Percentiles rank a stretch among this genome's conserved stretches.
phyloP scores from a whole-genome alignment of 2,113 vertebrate species.

The Oryzias celebensis region DNA sequence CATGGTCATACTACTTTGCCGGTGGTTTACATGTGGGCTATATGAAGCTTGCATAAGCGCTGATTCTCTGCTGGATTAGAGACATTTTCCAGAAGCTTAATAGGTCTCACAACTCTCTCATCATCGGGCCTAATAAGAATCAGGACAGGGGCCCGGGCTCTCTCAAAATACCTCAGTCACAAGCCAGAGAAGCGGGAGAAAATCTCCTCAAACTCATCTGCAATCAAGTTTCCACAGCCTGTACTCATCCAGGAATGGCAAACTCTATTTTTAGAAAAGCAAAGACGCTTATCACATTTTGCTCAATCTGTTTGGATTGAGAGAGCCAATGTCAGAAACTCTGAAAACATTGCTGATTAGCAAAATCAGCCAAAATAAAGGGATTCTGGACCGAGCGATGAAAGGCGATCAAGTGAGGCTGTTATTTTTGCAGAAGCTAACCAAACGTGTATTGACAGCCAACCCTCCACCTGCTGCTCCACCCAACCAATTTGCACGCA shows the following conservation, averaged over 20 bases:
- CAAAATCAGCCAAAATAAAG: neutral
- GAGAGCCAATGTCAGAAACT: conserved; percentile 1
- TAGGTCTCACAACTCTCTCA: conserved; percentile 52
- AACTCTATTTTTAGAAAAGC: conserved; percentile 22
- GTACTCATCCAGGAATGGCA: conserved; percentile 14
- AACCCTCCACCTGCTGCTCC: conserved; percentile 15
- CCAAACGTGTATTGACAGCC: neutral
- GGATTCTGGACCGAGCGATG: neutral
- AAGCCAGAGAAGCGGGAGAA: conserved; percentile 5
- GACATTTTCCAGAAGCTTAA: conserved; percentile 38
- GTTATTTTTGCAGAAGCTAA: conserved; percentile 18
- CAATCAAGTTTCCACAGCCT: conserved; percentile 19
- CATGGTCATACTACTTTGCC: conserved; percentile 13
- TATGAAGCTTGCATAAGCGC: conserved; percentile 37
- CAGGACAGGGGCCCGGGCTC: conserved; percentile 28
- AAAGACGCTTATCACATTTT: conserved; percentile 5
- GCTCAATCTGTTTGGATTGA: conserved; percentile 10
- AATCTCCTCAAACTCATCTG: conserved; percentile 34
- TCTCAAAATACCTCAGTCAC: conserved; percentile 41
- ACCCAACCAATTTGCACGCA: conserved; percentile 14
- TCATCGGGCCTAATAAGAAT: conserved; percentile 51
- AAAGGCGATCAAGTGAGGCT: neutral
- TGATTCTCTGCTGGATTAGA: conserved; percentile 25
- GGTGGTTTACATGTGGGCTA: conserved; percentile 14
- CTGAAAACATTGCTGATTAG: conserved; percentile 8